Base-by-base conservation (phyloP, 2,888 invertebrate genomes). In the Plagiodera versicolora region DNA sequence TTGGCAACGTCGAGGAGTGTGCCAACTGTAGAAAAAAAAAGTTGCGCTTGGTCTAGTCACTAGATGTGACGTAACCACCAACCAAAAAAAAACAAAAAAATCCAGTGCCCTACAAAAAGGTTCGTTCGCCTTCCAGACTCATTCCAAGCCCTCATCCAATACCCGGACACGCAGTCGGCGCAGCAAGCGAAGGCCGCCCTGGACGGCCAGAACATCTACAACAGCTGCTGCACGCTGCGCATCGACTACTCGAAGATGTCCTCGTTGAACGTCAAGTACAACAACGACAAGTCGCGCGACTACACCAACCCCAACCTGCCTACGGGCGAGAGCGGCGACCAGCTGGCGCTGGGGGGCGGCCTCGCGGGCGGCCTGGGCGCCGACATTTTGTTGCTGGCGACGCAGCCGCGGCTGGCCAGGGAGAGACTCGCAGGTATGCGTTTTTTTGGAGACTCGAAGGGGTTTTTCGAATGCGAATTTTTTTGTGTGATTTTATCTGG, bases 201-300 rank as follows among this genome's bases (percentile, higher is more conserved):
- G 75, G 98, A 99, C 80, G 98, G 98, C 47, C 98, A 99, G 83
- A 98, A 98, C 82, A 97, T 98, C 78, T 99, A 98, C 88, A 98
- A 97, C 82, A 96, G 97, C 63, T 99, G 99, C 85, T 98, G 98
- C 86, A 98, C 98, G 58, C 86, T 99, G 77, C 92, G 98, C 81
- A 98, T 99, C 81, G 98, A 99, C 83, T 99, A 97, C 85, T 97
- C 97, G 74, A 99, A 99, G 84, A 89, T 99, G 88, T 92, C 94
- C 74, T 95, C 94, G 74, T 86, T 99, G 75, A 98, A 98, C 83
- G 98, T 99, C 72, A 97, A 98, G 82, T 99, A 97, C 86, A 99
- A 99, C 86, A 99, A 99, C 83, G 99, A 99, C 85, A 99, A 99
- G 84, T 97, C 96, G 65, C 87, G 98, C 64, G 99, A 99, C 84